Evolutionary conservation across 2,888 invertebrate genomes (phyloP), one percentile per base, ranked within the genome.

Genomic region (Coremacera marginata): DNA sequence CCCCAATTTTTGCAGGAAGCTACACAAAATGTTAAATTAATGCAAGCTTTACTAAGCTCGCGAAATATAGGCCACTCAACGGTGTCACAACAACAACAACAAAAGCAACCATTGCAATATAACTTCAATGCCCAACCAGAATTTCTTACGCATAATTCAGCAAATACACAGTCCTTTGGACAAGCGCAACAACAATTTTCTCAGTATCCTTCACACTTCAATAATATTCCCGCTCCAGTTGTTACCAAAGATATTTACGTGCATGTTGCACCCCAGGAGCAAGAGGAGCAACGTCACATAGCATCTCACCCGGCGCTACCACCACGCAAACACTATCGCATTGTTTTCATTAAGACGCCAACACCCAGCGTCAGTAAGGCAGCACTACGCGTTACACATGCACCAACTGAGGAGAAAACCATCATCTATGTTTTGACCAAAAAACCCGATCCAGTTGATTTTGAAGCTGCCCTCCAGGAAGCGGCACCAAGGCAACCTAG

Each of bases 401-500:
- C 86, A 0, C 86, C 87, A 0, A 83, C 82, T 34, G 89, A 89
- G 80, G 89, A 89, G 77, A 89, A 89, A 83, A 89, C 89, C 34
- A 87, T 89, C 49, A 89, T 89, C 75, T 89, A 89, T 82, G 89
- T 89, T 63, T 81, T 89, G 72, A 87, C 87, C 68, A 89, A 89
- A 78, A 89, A 89, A 77, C 84, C 86, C 1, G 89, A 89, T 78
- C 85, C 86, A 0, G 65, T 87, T 9, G 87, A 89, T 27, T 82
- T 89, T 79, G 84, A 88, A 71, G 78, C 88, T 0, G 84, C 86
- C 37, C 77, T 89, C 9, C 87, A 88, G 78, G 84, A 87, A 82
- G 83, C 82, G 5, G 84, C 86, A 9, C 87, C 88, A 22, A 84
- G 84, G 71, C 85, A 83, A 70, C 88, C 88, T 52, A 86, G 85